A percentile compares a stretch with the other conserved stretches of the same genome.
phyloP scores from a whole-genome alignment of 37 sponge, comb jelly and placozoan genomes.

The Spongilla lacustris region DNA sequence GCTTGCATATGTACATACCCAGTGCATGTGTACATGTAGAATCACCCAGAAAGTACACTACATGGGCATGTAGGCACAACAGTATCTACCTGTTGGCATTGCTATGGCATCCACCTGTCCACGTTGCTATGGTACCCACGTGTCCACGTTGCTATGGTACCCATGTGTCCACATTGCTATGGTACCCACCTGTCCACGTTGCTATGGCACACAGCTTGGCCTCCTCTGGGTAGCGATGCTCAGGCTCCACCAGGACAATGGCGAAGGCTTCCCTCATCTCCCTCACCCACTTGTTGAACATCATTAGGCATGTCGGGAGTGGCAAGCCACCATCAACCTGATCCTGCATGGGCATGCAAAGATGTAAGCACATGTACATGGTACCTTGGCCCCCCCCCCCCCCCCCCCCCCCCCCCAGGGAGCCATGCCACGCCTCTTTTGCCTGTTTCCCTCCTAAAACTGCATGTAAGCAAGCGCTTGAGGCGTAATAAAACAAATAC shows the following conservation, averaged over 20 bases:
- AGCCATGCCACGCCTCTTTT: no score
- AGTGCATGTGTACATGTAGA: no score
- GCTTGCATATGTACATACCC: no score
- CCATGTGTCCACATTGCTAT: conserved; percentile 81
- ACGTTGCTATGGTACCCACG: conserved; percentile 6
- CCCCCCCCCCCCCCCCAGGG: no score
- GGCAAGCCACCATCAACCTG: conserved; percentile 69
- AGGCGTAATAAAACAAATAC: no score
- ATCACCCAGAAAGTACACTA: no score
- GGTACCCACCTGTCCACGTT: conserved; percentile 77
- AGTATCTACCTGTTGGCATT: no score
- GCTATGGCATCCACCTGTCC: neutral
- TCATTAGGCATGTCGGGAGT: conserved; percentile 54
- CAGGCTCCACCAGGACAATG: conserved; percentile 52
- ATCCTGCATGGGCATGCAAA: conserved; percentile 27
- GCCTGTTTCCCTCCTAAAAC: no score
- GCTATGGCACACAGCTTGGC: conserved; percentile 46
- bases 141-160: conserved; percentile 76
- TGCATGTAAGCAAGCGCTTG: no score
- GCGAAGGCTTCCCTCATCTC: conserved; percentile 34
- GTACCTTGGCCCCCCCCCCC: no score
- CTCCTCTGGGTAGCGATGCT: conserved; percentile 3
- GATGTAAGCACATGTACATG: no score
- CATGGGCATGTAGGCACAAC: no score
- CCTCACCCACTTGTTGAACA: conserved; percentile 66